These are phyloP conservation scores for Laterallus jamaicensis DNA, from an alignment of 2,113 vertebrate species.

Conservation along the genomic window DNA sequence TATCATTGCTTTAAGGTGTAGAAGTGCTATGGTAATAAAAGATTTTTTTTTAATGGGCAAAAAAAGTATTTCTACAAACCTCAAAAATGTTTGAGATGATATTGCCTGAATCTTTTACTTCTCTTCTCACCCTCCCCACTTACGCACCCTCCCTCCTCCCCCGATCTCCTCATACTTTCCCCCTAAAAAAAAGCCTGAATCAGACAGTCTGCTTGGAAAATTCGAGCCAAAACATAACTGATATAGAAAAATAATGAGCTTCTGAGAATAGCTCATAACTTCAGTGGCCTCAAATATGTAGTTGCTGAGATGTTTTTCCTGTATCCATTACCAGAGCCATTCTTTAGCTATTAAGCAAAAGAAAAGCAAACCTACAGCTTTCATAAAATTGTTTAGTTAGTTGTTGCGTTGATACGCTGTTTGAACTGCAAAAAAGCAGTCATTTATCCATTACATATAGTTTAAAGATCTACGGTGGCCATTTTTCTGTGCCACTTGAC, in stretches of 20 bases:
- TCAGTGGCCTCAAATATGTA: background rate
- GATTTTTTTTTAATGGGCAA: background rate
- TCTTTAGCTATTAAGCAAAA: background rate
- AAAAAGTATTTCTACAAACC: background rate
- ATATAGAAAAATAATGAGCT: background rate
- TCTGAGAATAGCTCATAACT: background rate
- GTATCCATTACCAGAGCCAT: background rate
- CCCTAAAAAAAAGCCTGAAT: background rate
- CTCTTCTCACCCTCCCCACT: accelerated
- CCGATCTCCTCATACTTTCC: background rate
- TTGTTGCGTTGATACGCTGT: background rate
- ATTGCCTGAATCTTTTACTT: background rate
- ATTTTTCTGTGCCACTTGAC: background rate
- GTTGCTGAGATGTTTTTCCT: background rate
- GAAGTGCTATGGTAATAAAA: background rate
- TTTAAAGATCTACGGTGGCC: background rate
- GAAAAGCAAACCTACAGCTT: background rate
- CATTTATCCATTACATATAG: background rate
- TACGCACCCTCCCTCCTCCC: accelerated
- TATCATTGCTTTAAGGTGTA: background rate
- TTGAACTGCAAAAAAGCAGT: background rate
- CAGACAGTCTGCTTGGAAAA: background rate
- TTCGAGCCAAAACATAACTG: background rate
- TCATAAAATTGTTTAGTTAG: background rate
- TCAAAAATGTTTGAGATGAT: background rate